These are phyloP conservation scores for Penaeus japonicus DNA, from an alignment of 1,140 invertebrate genomes.

Conservation along the genomic window DNA sequence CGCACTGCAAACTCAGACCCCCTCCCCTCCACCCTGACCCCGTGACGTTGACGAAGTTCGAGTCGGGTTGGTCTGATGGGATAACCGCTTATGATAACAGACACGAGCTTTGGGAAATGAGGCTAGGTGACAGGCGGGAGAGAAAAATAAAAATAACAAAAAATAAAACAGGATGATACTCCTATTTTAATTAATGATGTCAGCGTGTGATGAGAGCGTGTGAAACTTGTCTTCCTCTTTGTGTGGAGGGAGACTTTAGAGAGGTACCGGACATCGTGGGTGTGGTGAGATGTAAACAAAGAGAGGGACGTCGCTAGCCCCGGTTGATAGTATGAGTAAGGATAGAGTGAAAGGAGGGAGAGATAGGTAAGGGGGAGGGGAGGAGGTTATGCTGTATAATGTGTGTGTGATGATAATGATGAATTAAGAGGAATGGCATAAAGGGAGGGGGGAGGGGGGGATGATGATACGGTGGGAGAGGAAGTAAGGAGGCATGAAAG, in stretches of 20 bases:
- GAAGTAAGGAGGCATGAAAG: too few species aligned
- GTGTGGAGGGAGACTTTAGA: too few species aligned
- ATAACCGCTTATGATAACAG: background rate
- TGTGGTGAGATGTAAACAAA: too few species aligned
- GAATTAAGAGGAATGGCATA: background rate
- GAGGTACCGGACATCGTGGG: too few species aligned
- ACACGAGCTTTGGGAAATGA: background rate
- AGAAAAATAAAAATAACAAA: background rate
- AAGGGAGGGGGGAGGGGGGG: too few species aligned
- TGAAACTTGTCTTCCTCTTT: too few species aligned
- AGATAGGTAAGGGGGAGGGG: background rate
- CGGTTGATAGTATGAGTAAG: too few species aligned
- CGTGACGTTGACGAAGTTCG: constrained; percentile 61
- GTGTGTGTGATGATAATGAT: background rate
- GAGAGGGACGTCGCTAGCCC: too few species aligned
- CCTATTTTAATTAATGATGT: too few species aligned
- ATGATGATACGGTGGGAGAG: too few species aligned
- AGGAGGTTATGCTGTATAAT: background rate
- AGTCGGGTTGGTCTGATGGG: constrained; percentile 65
- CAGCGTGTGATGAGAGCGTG: too few species aligned
- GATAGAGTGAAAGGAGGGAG: too few species aligned
- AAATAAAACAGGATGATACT: background rate
- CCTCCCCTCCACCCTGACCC: constrained; percentile 66
- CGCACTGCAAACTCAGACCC: constrained; percentile 69
- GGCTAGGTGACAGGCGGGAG: background rate